Conservation (phyloP, 2,888 invertebrate genomes). For the Falcaria lacertinaria region DNA sequence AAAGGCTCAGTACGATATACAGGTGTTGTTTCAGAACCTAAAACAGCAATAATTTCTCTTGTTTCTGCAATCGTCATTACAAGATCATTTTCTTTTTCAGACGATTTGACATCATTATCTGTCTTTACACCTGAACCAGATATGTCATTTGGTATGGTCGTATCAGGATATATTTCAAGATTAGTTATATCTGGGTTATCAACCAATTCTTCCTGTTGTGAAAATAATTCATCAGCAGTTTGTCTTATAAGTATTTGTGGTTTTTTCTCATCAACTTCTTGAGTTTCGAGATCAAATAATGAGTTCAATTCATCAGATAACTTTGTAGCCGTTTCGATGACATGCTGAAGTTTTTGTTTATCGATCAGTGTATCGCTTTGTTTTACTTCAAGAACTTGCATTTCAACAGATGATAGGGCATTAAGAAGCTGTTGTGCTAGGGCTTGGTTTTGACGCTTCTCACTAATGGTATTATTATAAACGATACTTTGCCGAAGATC, state of each 20-base stretch:
- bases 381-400: neutral
- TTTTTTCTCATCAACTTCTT: neutral
- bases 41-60: neutral
- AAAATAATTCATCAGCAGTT: neutral
- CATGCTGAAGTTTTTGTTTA: slow-evolving; percentile 12
- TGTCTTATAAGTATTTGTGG: neutral
- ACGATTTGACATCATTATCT: neutral
- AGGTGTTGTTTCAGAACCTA: neutral
- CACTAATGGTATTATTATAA: neutral
- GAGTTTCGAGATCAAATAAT: neutral
- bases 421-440: neutral
- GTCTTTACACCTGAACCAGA: too few relatives aligned
- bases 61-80: neutral
- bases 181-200: too few relatives aligned
- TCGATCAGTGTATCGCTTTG: neutral
- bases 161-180: too few relatives aligned
- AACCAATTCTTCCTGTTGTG: too few relatives aligned
- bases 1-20: neutral
- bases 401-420: neutral
- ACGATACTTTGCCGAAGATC: neutral
- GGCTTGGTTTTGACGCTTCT: neutral
- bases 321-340: slow-evolving; percentile 19
- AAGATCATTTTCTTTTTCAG: neutral
- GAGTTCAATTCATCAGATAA: slow-evolving; percentile 13
- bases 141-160: too few relatives aligned